Evolutionary conservation across 92 coral and sea anemone species (phyloP), one percentile per base, ranked within the genome.

Genomic region (Actinostola sp.): DNA sequence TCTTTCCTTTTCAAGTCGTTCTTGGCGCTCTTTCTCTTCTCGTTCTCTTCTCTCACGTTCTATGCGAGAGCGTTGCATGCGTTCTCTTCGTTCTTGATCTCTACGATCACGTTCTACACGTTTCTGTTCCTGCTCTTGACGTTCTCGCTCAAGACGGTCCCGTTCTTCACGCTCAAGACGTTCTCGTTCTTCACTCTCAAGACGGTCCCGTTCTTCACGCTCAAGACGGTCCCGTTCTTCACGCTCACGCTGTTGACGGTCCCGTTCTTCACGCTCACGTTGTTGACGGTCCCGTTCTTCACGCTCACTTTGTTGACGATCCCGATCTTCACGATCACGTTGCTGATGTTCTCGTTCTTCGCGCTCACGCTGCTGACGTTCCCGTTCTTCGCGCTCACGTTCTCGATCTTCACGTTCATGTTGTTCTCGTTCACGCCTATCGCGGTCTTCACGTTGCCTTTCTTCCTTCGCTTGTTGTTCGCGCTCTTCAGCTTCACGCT

Each of bases 81-180:
- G 61, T 69, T 84, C 86, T 5, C 51, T 42, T 16, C 84, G 86
- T 61, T 66, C 59, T 45, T 69, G 83, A 27, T 62, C 46, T 34
- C 87, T 88, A 39, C 82, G 80, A 43, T 85, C 88, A 2, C 75
- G 85, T 38, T 89, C 76, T 70, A 78, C 81, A 38, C 77, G 87
- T 26, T 70, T 67, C 1, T 80, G 92, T 39, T 86, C 87, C 15
- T 23, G 69, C 45, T 78, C 78, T 27, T 78, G 84, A 3, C 86
- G 83, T 67, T 91, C 92, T 2, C 82, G 83, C 30, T 91, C 90
- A 8, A 77, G 67, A 19, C 78, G 73, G 29, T 89, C 90, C 17
- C 81, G 71, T 20, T 84, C 78, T 31, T 77, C 76, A 15, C 84
- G 79, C 21, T 80, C 78, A 33, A 42, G 81, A 10, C 70, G 63